Percentiles rank a stretch among this genome's conserved stretches.
Evolutionary conservation across 2,888 invertebrate species (phyloP).

Genomic region (Melinaea marsaeus): DNA sequence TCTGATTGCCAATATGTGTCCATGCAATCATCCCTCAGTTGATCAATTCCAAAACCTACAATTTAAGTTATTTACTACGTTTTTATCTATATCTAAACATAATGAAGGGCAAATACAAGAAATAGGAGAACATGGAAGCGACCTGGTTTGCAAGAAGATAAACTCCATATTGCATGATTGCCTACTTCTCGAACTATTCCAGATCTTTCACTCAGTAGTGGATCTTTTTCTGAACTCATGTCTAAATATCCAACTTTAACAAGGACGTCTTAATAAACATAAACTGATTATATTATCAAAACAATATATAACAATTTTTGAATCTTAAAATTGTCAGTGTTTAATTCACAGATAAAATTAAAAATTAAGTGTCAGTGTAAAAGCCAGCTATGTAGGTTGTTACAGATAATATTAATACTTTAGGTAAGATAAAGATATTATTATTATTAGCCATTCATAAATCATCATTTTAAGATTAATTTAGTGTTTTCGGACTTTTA

Average conservation of each 20-base stretch:
- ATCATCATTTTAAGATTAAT: too few species aligned
- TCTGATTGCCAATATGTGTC: conserved; percentile 99
- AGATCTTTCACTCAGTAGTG: conserved; percentile 68
- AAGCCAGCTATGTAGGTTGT: too few species aligned
- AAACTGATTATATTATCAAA: not conserved
- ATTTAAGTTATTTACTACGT: conserved; percentile 8
- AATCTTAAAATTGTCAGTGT: not conserved
- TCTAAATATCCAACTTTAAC: conserved; percentile 28
- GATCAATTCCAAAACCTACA: conserved; percentile 97
- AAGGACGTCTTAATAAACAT: not conserved
- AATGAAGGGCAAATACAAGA: not conserved
- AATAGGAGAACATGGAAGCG: conserved; percentile 19
- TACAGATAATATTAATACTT: too few species aligned
- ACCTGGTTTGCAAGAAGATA: conserved; percentile 99
- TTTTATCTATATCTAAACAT: not conserved
- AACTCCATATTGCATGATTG: conserved; percentile 96
- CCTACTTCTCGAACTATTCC: conserved; percentile 86
- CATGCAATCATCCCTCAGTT: conserved; percentile 94
- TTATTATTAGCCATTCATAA: too few species aligned
- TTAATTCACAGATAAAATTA: too few species aligned
- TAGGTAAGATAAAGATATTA: too few species aligned
- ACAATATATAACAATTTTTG: not conserved
- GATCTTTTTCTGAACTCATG: conserved; percentile 68
- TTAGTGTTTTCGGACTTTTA: too few species aligned
- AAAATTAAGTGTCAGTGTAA: too few species aligned